A percentile compares a stretch with the other conserved stretches of the same genome.
These are phyloP conservation scores for Lycocerus yunnanus DNA, from an alignment of 2,888 invertebrate species.

Conservation along the genomic window DNA sequence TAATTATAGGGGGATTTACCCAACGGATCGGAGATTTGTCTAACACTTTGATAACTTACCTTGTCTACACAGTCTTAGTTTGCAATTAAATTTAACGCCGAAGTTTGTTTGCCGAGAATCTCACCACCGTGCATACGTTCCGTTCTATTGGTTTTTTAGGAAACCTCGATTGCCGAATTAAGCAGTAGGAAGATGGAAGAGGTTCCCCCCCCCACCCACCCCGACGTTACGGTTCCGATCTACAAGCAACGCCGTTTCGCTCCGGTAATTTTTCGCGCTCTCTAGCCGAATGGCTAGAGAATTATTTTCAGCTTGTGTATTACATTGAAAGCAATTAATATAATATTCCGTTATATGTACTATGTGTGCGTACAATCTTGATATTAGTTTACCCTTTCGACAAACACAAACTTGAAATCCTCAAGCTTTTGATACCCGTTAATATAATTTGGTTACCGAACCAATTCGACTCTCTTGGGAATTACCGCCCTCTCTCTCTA, in stretches of 20 bases:
- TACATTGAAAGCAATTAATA: not conserved
- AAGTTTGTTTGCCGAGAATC: not conserved
- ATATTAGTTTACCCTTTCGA: not conserved
- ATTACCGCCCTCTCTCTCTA: not conserved
- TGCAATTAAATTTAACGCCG: not conserved
- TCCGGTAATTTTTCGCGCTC: not conserved
- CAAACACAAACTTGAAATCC: not conserved
- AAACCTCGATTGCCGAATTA: not conserved
- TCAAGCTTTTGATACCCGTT: not conserved
- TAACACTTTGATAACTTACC: not conserved
- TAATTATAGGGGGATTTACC: not conserved
- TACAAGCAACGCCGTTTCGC: too few relatives aligned
- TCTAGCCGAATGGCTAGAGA: not conserved
- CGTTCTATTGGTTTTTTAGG: not conserved
- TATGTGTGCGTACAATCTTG: not conserved
- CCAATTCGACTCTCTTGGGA: not conserved
- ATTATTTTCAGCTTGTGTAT: not conserved
- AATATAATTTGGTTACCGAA: slow-evolving; percentile 1
- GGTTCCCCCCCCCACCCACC: too few relatives aligned
- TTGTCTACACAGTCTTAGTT: not conserved
- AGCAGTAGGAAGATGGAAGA: too few relatives aligned
- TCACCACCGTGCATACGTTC: not conserved
- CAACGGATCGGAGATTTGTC: not conserved
- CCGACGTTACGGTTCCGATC: too few relatives aligned
- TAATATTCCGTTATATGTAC: not conserved